Evolutionary conservation across 1,140 invertebrate species (phyloP), one percentile per base, ranked within the genome.

Genomic region (Brachionus plicatilis): DNA sequence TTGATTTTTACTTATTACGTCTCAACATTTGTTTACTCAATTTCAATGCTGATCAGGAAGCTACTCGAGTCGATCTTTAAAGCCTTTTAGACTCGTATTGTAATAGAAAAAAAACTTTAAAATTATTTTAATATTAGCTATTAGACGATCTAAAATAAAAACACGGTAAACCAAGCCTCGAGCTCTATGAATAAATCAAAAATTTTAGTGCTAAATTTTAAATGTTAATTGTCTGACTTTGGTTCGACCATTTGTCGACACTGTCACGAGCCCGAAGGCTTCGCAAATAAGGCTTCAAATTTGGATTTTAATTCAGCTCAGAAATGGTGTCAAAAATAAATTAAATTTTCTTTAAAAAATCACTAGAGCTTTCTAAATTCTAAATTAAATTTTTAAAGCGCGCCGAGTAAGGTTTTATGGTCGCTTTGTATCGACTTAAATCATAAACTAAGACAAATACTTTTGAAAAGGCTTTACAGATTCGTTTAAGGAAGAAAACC

Each of bases 221-320:
- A 60, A 60, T 60, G 53, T 60, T 60, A 60, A 60, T 60, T 60
- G 53, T 60, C 53, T 60, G n/a, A 60, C 53, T 60, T 60, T 60
- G 53, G 53, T 60, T 20, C 20, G 53, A 60, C 53, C 53, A 60
- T 60, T 60, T 60, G 53, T 60, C 53, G 17, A 60, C 20, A 60
- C 53, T 60, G 17, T n/a, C 20, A 20, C 20, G n/a, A 24, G 53
- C 53, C 53, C 53, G n/a, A 60, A 60, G 53, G 53, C 53, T 60
- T 60, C 53, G 4, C 14, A 47, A 47, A 47, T 47, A 47, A 47
- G 45, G 14, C 45, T 47, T 47, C 14, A 53, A 24, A 20, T 60
- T 60, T 9, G n/a, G 9, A n/a, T 60, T 60, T 60, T 60, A 20
- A 60, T 60, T 24, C 53, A 60, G 20, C 53, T 20, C 33, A 20